A percentile compares a stretch with the other conserved stretches of the same genome.
Conservation (phyloP, 2,888 invertebrate genomes). For the Drosophila colorata region DNA sequence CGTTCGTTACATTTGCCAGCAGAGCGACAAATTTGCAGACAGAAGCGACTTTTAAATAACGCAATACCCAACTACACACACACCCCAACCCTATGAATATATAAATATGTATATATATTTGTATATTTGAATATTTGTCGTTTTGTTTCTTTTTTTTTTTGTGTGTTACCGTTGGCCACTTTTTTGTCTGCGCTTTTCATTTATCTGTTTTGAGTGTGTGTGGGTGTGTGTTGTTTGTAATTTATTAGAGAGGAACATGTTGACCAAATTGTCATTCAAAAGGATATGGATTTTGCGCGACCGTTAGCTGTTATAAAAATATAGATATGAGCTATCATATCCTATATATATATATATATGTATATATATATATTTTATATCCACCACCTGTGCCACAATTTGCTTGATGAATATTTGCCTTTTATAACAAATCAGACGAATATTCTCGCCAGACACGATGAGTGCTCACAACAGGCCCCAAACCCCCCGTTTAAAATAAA, state of each 20-base stretch:
- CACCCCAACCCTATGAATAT: not conserved
- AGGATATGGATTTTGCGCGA: slow-evolving; percentile 63
- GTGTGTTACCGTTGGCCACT: slow-evolving; percentile 54
- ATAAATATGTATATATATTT: slow-evolving; percentile 23
- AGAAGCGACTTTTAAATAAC: slow-evolving; percentile 58
- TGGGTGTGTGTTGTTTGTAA: slow-evolving; percentile 64
- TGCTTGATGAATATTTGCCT: slow-evolving; percentile 79
- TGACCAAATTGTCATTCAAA: slow-evolving; percentile 81
- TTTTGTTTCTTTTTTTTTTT: slow-evolving; percentile 3
- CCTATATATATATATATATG: slow-evolving; percentile 15
- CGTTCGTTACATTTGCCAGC: slow-evolving; percentile 22
- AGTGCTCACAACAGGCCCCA: slow-evolving; percentile 16
- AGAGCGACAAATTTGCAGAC: slow-evolving; percentile 45
- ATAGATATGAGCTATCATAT: slow-evolving; percentile 63
- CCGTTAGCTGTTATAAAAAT: slow-evolving; percentile 54
- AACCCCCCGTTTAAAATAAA: too few species aligned
- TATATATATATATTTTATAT: slow-evolving; percentile 27
- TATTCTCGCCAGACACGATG: slow-evolving; percentile 57
- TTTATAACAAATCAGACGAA: slow-evolving; percentile 73
- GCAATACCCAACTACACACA: slow-evolving; percentile 17
- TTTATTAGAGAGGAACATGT: slow-evolving; percentile 79
- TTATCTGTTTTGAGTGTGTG: slow-evolving; percentile 20
- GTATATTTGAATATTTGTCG: slow-evolving; percentile 41
- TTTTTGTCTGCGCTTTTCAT: slow-evolving; percentile 71
- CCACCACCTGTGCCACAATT: slow-evolving; percentile 56